Conservation (phyloP, 2,888 invertebrate genomes). For the Diarsia mendica region DNA sequence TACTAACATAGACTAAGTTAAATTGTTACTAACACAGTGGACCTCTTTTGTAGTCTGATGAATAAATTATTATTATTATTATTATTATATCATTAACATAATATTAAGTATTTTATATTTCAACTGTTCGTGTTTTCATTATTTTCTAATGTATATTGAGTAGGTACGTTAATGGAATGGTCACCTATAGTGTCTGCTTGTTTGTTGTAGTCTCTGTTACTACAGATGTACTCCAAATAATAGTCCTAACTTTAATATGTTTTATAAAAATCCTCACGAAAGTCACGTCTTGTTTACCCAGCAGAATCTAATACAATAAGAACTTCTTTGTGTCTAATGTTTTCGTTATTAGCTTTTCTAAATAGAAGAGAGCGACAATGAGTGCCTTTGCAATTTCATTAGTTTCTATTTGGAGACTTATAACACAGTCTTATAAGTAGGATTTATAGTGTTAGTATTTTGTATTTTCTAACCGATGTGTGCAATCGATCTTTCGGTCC, state of each 20-base stretch:
- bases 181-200: conserved; percentile 1
- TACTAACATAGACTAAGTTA: too few relatives aligned
- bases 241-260: conserved; percentile 2
- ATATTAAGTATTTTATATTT: conserved; percentile 50
- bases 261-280: neutral
- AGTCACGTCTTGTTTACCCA: conserved; percentile 23
- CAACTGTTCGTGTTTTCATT: conserved; percentile 41
- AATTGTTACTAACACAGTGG: too few relatives aligned
- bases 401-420: neutral
- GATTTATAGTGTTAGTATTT: conserved; percentile 4
- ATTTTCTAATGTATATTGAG: conserved; percentile 18
- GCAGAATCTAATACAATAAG: conserved; percentile 11
- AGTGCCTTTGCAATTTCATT: conserved; percentile 17
- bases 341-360: conserved; percentile 28
- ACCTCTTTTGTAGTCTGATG: too few relatives aligned
- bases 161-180: neutral
- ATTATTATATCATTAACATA: conserved; percentile 62
- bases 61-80: too few relatives aligned
- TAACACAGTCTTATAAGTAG: too few relatives aligned
- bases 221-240: neutral
- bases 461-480: conserved; percentile 1
- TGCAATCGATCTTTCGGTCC: neutral
- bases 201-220: neutral
- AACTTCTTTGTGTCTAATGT: conserved; percentile 19
- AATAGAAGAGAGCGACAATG: neutral